Evolutionary conservation across 2,113 vertebrate species (phyloP).

Genomic region (Noctilio leporinus): DNA sequence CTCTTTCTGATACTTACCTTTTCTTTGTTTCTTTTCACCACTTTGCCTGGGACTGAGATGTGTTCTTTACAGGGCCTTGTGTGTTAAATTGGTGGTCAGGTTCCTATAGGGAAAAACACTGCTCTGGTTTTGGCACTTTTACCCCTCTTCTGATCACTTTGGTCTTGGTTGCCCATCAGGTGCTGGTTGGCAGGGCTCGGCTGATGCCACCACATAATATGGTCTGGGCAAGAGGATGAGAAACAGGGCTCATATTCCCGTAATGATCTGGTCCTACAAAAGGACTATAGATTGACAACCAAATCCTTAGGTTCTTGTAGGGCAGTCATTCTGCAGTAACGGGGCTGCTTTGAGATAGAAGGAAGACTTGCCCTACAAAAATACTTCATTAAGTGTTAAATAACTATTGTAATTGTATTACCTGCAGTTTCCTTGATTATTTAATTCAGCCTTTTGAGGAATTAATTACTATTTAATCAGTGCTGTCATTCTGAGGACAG

Average conservation of each 20-base stretch:
- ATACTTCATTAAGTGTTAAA: conserved; percentile 22
- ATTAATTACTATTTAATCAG: conserved; percentile 61
- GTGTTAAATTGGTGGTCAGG: background rate
- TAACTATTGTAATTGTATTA: conserved; percentile 51
- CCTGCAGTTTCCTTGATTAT: conserved; percentile 61
- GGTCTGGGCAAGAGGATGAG: background rate
- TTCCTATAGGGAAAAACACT: background rate
- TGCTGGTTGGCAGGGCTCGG: background rate
- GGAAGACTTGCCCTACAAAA: background rate
- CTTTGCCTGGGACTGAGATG: fast-evolving
- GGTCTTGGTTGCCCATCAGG: background rate
- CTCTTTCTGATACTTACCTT: background rate
- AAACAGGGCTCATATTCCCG: fast-evolving
- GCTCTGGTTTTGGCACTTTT: background rate
- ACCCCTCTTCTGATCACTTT: background rate
- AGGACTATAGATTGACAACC: fast-evolving
- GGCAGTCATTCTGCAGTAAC: background rate
- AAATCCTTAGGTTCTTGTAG: background rate
- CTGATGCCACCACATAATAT: fast-evolving
- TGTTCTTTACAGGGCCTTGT: background rate
- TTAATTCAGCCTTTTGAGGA: conserved; percentile 43
- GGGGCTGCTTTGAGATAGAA: background rate
- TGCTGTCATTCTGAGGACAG: background rate
- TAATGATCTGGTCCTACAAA: background rate
- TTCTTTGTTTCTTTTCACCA: background rate